Percentiles rank a stretch among this genome's conserved stretches.
Conservation (phyloP, 2,113 vertebrate species). For the Callochromis pleurospilus region DNA sequence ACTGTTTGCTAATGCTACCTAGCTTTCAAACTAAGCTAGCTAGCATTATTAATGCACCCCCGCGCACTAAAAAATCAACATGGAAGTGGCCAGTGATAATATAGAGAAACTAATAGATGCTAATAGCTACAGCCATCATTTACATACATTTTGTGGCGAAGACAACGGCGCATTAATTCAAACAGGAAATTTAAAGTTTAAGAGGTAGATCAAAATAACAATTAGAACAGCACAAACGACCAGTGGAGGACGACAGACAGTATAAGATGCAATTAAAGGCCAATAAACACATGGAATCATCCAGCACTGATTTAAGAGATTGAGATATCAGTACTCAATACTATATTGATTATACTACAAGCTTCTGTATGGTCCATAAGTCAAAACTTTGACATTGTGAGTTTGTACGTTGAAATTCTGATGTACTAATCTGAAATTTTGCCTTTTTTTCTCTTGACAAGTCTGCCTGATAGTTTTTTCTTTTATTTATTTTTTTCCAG, state of each 20-base stretch:
- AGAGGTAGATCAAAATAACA: background rate
- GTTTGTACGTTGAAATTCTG: background rate
- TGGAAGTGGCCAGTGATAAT: background rate
- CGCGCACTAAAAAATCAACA: accelerated
- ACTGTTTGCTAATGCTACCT: background rate
- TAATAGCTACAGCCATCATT: background rate
- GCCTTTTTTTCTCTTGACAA: background rate
- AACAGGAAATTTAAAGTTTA: background rate
- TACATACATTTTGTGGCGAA: background rate
- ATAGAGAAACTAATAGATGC: background rate
- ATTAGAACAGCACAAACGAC: background rate
- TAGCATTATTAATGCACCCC: background rate
- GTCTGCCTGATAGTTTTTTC: background rate
- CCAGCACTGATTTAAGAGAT: background rate
- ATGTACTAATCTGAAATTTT: background rate
- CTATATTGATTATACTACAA: background rate
- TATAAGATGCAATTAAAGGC: background rate
- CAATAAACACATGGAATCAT: background rate
- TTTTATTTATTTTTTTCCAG: background rate
- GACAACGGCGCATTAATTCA: background rate
- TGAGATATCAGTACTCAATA: background rate
- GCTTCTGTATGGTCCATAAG: background rate
- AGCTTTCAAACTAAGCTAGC: background rate
- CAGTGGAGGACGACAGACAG: background rate
- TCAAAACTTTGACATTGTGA: background rate